Evolutionary conservation across 2,113 vertebrate genomes (phyloP).

Genomic region (Oxygymnocypris stewartii): DNA sequence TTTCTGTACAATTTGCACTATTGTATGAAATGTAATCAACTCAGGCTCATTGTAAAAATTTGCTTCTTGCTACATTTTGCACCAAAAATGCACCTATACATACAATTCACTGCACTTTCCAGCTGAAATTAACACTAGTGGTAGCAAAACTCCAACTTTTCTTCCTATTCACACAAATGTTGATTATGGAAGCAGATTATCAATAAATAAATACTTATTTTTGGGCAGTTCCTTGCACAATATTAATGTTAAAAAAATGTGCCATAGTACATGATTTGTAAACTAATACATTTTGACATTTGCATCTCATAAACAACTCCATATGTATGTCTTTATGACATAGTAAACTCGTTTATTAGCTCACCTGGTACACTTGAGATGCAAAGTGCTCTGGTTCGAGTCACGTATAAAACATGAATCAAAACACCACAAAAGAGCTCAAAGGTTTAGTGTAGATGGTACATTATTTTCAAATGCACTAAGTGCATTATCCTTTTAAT

Average conservation of each 20-base stretch:
- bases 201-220: background rate
- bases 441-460: too few species aligned
- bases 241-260: background rate
- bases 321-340: background rate
- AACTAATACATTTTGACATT: background rate
- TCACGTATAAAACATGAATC: background rate
- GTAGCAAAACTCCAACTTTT: background rate
- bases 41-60: background rate
- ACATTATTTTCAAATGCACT: too few species aligned
- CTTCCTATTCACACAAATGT: background rate
- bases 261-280: background rate
- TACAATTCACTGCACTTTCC: background rate
- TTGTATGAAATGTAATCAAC: background rate
- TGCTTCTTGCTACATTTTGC: background rate
- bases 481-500: too few species aligned
- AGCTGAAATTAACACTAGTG: background rate
- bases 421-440: background rate
- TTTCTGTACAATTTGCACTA: background rate
- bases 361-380: background rate
- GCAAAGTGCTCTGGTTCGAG: background rate
- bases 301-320: background rate
- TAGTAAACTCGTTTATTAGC: background rate
- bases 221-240: background rate
- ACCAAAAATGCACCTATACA: background rate
- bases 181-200: background rate